Evolutionary conservation across 1,140 invertebrate genomes (phyloP).

Genomic region (Gonatopus flavifemur): DNA sequence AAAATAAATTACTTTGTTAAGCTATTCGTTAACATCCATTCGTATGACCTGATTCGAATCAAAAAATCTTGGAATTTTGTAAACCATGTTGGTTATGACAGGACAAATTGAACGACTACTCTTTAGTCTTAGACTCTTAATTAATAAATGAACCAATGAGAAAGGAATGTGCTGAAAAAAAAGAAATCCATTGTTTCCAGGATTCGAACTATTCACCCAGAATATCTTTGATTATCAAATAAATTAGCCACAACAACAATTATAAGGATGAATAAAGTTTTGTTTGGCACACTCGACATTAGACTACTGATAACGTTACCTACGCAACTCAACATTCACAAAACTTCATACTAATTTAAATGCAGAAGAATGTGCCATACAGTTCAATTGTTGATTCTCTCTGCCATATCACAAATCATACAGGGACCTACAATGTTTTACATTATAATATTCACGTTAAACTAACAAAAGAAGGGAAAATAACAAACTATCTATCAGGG

Average conservation of each 20-base stretch:
- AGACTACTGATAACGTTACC: slow-evolving; percentile 11
- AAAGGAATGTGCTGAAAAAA: slow-evolving; percentile 41
- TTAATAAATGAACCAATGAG: slow-evolving; percentile 32
- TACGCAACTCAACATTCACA: slow-evolving; percentile 6
- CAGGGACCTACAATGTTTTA: not conserved
- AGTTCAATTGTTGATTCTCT: slow-evolving; percentile 5
- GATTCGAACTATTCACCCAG: slow-evolving; percentile 18
- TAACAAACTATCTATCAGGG: too few species aligned
- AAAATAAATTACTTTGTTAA: too few species aligned
- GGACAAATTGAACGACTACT: too few species aligned
- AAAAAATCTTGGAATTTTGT: too few species aligned
- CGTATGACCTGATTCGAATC: too few species aligned
- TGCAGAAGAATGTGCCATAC: slow-evolving; percentile 10
- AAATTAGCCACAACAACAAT: slow-evolving; percentile 7
- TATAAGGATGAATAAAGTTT: slow-evolving; percentile 10
- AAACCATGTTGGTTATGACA: too few species aligned
- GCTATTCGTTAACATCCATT: too few species aligned
- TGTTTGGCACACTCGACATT: slow-evolving; percentile 12
- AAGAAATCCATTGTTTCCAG: slow-evolving; percentile 16
- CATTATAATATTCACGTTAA: slow-evolving; percentile 2
- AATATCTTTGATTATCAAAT: slow-evolving; percentile 13
- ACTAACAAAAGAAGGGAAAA: not conserved
- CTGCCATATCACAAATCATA: slow-evolving; percentile 14
- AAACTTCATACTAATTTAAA: slow-evolving; percentile 4
- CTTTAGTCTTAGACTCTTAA: slow-evolving; percentile 33